Base-by-base conservation (phyloP, 2,113 vertebrate genomes). In the Dipodomys merriami region DNA sequence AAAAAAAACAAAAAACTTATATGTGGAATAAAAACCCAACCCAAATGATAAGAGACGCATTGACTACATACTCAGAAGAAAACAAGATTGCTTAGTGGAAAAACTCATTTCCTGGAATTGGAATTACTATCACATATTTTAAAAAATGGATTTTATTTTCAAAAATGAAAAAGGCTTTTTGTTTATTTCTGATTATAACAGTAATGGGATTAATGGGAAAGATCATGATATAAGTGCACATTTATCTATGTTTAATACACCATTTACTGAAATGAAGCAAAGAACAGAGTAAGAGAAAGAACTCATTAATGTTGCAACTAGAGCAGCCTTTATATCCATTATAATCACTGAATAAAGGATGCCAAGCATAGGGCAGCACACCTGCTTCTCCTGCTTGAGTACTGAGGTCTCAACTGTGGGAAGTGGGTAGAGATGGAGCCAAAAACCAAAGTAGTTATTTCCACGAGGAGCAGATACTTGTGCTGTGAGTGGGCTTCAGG, bases 81-180 rank as follows among this genome's bases (percentile, higher is more conserved):
- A 95, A 68, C 64, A 29, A 80, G 49, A 77, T 65, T 81, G 64
- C 91, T 79, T 83, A 84, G 33, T 78, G 83, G 87, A 84, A 95
- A 93, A 91, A 93, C 11, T 30, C 69, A 95, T 93, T 97, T 96
- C 90, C 87, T 97, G 93, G 33, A 83, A 88, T 77, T 95, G 29
- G 29, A 92, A 95, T 82, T 74, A 69, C 33, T 27, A 35, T 94
- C 86, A 83, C 60, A 25, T 90, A 73, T 91, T 84, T 95, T 72
- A 88, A 49, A 11, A 87, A 94, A 82, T 96, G 87, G 84, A 87
- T 91, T 91, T 95, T 89, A 82, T 90, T 94, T 96, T 91, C 33
- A 83, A 94, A 95, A 93, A 78, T 81, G 81, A 82, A 95, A 96
- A 93, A 94, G 53, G 29, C 86, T 74, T 87, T 93, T 94, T 96